Conservation (phyloP, 2,888 invertebrate species). For the Scaptomyza caliginosa region DNA sequence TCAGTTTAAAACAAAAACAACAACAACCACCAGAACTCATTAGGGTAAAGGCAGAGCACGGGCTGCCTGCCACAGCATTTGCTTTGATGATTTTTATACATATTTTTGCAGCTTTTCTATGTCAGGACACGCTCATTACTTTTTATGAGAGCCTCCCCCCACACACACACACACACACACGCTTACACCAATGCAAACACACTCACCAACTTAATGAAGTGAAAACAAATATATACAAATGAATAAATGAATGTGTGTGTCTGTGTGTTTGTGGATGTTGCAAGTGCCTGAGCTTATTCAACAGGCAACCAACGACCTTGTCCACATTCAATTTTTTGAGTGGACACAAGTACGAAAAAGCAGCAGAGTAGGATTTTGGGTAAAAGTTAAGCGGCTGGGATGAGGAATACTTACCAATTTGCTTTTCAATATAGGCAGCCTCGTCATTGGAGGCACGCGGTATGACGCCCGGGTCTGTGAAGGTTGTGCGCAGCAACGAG, state of each 20-base stretch:
- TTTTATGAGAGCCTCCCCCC: constrained; percentile 61
- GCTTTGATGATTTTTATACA: constrained; percentile 67
- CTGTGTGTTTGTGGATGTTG: constrained; percentile 20
- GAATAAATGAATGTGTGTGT: constrained; percentile 24
- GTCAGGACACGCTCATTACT: constrained; percentile 76
- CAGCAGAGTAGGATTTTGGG: neutral
- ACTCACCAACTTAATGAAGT: constrained; percentile 72
- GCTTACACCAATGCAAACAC: constrained; percentile 21
- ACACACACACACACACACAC: constrained; percentile 21
- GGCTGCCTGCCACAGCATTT: constrained; percentile 19
- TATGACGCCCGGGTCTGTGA: constrained; percentile 97
- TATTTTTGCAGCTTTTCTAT: constrained; percentile 60
- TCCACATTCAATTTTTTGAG: constrained; percentile 46
- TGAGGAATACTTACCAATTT: constrained; percentile 88
- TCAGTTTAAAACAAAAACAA: constrained; percentile 16
- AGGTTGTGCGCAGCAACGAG: constrained; percentile 95
- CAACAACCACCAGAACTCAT: constrained; percentile 61
- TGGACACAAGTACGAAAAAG: constrained; percentile 60
- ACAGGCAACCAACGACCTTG: constrained; percentile 73
- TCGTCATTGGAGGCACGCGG: constrained; percentile 94
- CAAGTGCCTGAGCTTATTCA: constrained; percentile 56
- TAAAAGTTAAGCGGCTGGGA: neutral
- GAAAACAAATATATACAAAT: constrained; percentile 69
- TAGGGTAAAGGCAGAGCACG: constrained; percentile 71
- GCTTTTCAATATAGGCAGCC: constrained; percentile 94